Evolutionary conservation across 2,888 invertebrate genomes (phyloP).

Genomic region (Rotaria sp.): DNA sequence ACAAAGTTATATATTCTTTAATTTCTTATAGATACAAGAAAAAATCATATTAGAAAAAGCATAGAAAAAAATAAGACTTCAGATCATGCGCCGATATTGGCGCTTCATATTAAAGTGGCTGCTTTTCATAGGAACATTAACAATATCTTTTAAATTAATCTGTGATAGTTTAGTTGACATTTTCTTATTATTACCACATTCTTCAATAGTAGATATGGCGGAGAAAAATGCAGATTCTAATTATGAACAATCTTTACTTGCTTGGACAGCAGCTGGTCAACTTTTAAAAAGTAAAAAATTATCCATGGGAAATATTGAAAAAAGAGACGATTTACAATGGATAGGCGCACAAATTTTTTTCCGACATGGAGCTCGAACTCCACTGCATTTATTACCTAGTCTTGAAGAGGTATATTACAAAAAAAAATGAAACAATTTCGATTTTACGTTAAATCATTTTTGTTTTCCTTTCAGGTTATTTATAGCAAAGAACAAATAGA

Average conservation of each 20-base stretch:
- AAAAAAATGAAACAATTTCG: background rate
- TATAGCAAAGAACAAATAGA: background rate
- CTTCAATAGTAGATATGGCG: background rate
- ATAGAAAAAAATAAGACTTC: background rate
- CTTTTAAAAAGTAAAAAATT: background rate
- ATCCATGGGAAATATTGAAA: background rate
- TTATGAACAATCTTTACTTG: background rate
- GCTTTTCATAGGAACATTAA: background rate
- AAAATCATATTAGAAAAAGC: too few species aligned
- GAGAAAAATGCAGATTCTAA: background rate
- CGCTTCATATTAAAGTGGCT: background rate
- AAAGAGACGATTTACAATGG: slow-evolving; percentile 13
- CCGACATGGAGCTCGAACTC: slow-evolving; percentile 39
- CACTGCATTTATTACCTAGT: slow-evolving; percentile 18
- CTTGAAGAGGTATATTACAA: slow-evolving; percentile 30
- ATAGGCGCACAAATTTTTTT: slow-evolving; percentile 32
- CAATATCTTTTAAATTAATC: background rate
- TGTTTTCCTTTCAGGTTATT: background rate
- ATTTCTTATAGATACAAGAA: background rate
- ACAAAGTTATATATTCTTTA: background rate
- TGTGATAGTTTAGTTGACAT: background rate
- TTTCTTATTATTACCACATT: background rate
- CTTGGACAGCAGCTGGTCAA: background rate
- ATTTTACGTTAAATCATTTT: background rate
- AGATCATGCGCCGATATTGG: background rate